Conservation (phyloP, 2,113 vertebrate species). For the Neodontobutis hainanensis region DNA sequence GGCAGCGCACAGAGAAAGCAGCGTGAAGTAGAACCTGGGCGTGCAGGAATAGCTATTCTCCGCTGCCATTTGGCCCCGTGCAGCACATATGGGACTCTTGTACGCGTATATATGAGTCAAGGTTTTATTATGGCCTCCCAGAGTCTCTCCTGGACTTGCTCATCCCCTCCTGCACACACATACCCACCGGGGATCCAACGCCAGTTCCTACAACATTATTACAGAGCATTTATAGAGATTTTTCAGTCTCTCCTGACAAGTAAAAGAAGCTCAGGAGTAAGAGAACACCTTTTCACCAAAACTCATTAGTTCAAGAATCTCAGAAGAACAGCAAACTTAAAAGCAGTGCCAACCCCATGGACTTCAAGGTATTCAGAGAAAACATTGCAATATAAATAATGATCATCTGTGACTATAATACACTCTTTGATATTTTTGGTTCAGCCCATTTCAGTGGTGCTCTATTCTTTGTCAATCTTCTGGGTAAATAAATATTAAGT, state of each 20-base stretch:
- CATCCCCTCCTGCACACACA: constrained; percentile 16
- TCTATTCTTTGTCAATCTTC: not conserved
- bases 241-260: constrained; percentile 6
- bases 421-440: not conserved
- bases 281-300: constrained; percentile 10
- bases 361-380: not conserved
- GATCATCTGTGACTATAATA: not conserved
- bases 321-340: constrained; percentile 6
- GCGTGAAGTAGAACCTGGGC: constrained; percentile 46
- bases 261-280: constrained; percentile 37
- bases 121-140: constrained; percentile 25
- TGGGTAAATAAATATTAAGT: too few species aligned
- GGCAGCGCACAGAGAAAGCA: constrained; percentile 53
- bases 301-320: constrained; percentile 21
- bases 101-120: constrained; percentile 25
- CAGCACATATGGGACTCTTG: constrained; percentile 23
- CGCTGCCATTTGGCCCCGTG: constrained; percentile 41
- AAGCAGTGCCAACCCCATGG: not conserved
- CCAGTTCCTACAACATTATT: constrained; percentile 22
- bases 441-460: not conserved
- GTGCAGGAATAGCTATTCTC: constrained; percentile 38
- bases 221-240: constrained; percentile 25
- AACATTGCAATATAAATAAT: not conserved
- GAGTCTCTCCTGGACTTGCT: constrained; percentile 27
- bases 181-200: constrained; percentile 16